A percentile compares a stretch with the other conserved stretches of the same genome.
Evolutionary conservation across 1,140 invertebrate species (phyloP).

Genomic region (Solenopsis invicta): DNA sequence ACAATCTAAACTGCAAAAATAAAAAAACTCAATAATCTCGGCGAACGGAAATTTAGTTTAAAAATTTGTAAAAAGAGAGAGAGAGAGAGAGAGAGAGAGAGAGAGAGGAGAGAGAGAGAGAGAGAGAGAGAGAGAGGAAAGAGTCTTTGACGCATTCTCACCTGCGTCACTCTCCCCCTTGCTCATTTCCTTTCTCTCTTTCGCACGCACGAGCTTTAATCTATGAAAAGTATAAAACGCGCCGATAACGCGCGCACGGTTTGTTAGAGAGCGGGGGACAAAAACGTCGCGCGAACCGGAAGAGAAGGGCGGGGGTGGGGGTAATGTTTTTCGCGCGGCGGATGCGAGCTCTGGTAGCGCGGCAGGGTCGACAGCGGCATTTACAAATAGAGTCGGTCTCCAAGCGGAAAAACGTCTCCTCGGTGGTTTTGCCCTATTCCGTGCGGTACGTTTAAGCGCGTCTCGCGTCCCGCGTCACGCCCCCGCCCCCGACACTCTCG

Average conservation of each 20-base stretch:
- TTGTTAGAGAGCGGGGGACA: constrained; percentile 17
- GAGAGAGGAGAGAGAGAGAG: not conserved
- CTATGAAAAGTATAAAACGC: constrained; percentile 26
- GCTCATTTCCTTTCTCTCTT: not conserved
- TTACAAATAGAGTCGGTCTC: constrained; percentile 56
- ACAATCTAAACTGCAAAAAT: not conserved
- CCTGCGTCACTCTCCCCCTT: too few relatives aligned
- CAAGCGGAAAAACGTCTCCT: constrained; percentile 51
- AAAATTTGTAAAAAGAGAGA: constrained; percentile 10
- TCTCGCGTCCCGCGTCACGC: not conserved
- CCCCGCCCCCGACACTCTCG: too few relatives aligned
- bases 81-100: not conserved
- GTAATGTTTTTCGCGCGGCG: constrained; percentile 23
- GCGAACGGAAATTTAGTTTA: not conserved
- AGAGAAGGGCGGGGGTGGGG: not conserved
- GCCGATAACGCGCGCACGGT: constrained; percentile 39
- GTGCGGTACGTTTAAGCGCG: constrained; percentile 25
- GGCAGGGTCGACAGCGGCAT: constrained; percentile 43
- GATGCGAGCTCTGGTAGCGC: not conserved
- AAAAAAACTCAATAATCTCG: constrained; percentile 5
- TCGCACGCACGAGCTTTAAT: constrained; percentile 5
- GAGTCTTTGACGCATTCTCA: not conserved
- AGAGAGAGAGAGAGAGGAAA: too few relatives aligned
- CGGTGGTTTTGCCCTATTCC: constrained; percentile 24
- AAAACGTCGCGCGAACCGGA: constrained; percentile 11